These are phyloP conservation scores for Palythoa caribaeorum DNA, from an alignment of 92 coral and sea anemone genomes.

Conservation along the genomic window DNA sequence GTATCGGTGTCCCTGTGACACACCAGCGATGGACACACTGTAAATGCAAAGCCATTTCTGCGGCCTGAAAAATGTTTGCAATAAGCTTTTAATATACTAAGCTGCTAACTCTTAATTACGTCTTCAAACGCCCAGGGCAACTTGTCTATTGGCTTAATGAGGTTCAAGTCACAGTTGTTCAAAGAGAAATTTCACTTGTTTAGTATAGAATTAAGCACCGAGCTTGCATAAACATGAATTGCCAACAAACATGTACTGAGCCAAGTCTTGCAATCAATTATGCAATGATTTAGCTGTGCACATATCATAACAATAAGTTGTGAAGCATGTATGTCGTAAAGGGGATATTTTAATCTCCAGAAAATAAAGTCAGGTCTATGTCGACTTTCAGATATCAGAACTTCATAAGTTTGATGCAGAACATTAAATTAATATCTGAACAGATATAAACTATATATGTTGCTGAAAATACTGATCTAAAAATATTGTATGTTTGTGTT, in stretches of 20 bases:
- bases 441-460: too few relatives aligned
- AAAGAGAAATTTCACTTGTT: too few relatives aligned
- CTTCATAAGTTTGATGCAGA: neutral
- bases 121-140: neutral
- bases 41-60: slow-evolving; percentile 91
- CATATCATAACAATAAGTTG: neutral
- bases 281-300: neutral
- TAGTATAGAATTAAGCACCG: too few relatives aligned
- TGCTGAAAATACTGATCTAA: neutral
- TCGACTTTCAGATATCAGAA: neutral
- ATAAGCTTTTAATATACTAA: neutral
- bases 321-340: neutral
- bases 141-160: too few relatives aligned
- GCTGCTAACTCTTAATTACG: neutral
- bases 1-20: slow-evolving; percentile 98
- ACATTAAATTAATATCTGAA: neutral
- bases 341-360: neutral
- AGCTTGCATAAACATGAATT: too few relatives aligned
- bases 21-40: slow-evolving; percentile 92
- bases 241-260: too few relatives aligned
- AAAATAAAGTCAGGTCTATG: neutral
- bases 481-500: too few relatives aligned
- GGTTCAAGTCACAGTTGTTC: too few relatives aligned
- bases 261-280: neutral
- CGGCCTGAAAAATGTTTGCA: slow-evolving; percentile 69